phyloP scores from a whole-genome alignment of 2,888 invertebrate genomes.

The Tipula vernalis region DNA sequence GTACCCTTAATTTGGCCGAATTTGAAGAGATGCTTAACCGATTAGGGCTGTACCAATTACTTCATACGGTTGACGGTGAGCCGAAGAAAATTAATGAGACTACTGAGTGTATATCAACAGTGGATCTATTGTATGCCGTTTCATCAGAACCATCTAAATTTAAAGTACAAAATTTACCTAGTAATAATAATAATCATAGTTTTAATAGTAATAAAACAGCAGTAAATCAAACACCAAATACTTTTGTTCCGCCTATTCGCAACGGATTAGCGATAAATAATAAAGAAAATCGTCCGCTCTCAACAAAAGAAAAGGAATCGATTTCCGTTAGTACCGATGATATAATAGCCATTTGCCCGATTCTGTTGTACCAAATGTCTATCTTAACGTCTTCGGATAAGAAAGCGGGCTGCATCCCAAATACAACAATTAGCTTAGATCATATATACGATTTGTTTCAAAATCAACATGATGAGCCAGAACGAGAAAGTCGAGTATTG shows the following conservation, averaged over 20 bases:
- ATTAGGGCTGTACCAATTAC: conserved; percentile 42
- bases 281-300: neutral
- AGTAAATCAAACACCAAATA: conserved; percentile 11
- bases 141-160: conserved; percentile 6
- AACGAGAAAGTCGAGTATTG: conserved; percentile 20
- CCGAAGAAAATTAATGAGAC: neutral
- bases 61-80: conserved; percentile 19
- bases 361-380: conserved; percentile 51
- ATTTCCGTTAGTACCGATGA: conserved; percentile 13
- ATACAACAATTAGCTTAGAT: neutral
- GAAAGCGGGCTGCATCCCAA: conserved; percentile 42
- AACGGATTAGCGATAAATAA: neutral
- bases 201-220: conserved; percentile 8
- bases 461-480: conserved; percentile 19
- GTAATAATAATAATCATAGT: neutral
- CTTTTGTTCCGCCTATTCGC: neutral
- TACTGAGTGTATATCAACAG: conserved; percentile 6
- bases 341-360: conserved; percentile 49
- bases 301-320: neutral
- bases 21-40: conserved; percentile 53
- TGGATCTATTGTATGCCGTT: neutral
- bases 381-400: conserved; percentile 40
- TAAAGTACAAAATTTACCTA: neutral
- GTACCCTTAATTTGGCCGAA: conserved; percentile 51
- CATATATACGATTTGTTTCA: conserved; percentile 25